Evolutionary conservation across 2,797 vertebrate species (phyloP), one percentile per base, ranked within the genome.

Genomic region (Decapterus maruadsi): DNA sequence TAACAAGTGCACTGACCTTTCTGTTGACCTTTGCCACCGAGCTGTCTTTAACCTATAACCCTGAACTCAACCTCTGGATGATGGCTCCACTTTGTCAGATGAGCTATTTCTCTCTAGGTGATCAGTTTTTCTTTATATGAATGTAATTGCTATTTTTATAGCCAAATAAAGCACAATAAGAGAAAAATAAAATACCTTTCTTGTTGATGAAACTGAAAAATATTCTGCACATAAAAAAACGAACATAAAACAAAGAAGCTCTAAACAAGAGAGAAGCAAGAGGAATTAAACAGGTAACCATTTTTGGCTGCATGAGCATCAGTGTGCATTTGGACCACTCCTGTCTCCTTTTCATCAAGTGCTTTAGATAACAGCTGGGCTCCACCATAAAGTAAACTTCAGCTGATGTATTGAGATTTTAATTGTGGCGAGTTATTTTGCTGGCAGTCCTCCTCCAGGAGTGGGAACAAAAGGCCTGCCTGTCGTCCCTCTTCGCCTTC

Each of bases 321-420:
- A 67, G 53, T n/a, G 11, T 62, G 29, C 72, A 53, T 80, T 71
- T 85, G 50, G 29, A 82, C 17, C 38, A 45, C 45, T 73, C 75
- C 65, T 81, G 56, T 75, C 68, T 68, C 51, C 57, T 63, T 83
- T 84, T 90, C 68, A 75, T 81, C 46, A 45, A 82, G 61, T 67
- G 62, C 38, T 70, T 77, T 59, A 55, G 67, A 82, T 71, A 87
- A 83, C 77, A 83, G 81, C 82, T 86, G 72, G 70, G 54, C 56
- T 81, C 74, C 74, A 63, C n/a, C 2, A 79, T 85, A 76, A 87
- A 89, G 84, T 87, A 92, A 94, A 93, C 80, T 88, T 84, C 53
- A 82, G 70, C 81, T 91, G 87, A 94, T 91, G 87, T 90, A 94
- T 89, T 90, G 86, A 87, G 87, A 90, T 88, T 93, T 92, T 94